Percentiles rank a stretch among this genome's conserved stretches.
Evolutionary conservation across 2,113 vertebrate species (phyloP).

Genomic region (Saccopteryx bilineata): DNA sequence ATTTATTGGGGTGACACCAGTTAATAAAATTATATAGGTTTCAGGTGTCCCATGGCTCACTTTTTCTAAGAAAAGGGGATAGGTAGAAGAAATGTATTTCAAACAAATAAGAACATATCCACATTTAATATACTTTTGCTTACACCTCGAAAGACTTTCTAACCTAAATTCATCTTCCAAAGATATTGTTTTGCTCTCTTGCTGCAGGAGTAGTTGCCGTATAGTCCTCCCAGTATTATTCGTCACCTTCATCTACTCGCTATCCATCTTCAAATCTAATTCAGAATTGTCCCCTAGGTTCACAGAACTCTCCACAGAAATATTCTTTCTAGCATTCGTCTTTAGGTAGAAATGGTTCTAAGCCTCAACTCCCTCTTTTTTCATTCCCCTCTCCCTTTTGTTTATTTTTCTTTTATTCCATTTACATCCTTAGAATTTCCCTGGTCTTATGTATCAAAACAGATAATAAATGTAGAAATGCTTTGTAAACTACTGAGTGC

Average conservation of each 20-base stretch:
- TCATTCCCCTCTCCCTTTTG: background rate
- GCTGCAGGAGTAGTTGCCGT: background rate
- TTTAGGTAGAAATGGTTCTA: background rate
- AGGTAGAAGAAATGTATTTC: background rate
- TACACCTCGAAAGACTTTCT: background rate
- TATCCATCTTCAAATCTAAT: background rate
- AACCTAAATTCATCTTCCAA: slow-evolving; percentile 53
- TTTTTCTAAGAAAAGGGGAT: background rate
- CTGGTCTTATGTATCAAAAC: background rate
- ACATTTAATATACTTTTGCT: background rate
- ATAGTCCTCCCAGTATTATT: background rate
- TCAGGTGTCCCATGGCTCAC: background rate
- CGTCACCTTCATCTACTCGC: background rate
- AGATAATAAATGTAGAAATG: background rate
- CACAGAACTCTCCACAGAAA: background rate
- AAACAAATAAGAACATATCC: slow-evolving; percentile 57
- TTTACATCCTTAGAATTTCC: slow-evolving; percentile 12
- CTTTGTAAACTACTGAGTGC: background rate
- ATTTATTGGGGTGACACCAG: background rate
- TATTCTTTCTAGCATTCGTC: background rate
- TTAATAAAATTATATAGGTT: background rate
- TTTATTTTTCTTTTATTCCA: background rate
- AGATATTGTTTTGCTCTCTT: slow-evolving; percentile 69
- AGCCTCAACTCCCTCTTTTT: background rate
- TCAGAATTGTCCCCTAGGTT: slow-evolving; percentile 9